Conservation (phyloP, 1,140 invertebrate species). For the Aphis gossypii region DNA sequence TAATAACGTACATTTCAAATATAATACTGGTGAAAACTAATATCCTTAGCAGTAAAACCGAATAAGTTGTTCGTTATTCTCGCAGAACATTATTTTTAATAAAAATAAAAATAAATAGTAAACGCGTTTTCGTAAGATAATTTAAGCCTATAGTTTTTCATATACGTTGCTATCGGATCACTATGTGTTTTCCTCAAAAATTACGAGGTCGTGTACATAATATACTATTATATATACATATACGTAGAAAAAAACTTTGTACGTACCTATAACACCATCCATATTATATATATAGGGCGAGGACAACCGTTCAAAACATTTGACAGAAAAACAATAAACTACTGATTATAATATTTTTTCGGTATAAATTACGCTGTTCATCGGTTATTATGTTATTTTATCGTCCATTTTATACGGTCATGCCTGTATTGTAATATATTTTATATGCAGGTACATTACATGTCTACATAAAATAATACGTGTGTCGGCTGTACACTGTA, state of each 20-base stretch:
- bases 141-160: background rate
- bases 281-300: background rate
- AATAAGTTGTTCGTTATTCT: background rate
- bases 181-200: background rate
- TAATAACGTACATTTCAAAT: background rate
- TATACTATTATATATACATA: background rate
- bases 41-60: background rate
- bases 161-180: background rate
- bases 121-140: background rate
- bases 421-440: background rate
- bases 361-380: background rate
- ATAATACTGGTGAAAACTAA: background rate
- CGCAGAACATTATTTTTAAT: background rate
- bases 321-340: background rate
- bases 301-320: background rate
- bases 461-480: background rate
- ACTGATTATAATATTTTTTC: constrained; percentile 10
- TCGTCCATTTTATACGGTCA: background rate
- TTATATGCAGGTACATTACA: background rate
- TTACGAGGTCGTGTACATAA: background rate
- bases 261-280: background rate
- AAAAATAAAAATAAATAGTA: background rate
- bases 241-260: background rate
- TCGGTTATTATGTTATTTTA: background rate
- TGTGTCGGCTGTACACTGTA: background rate